phyloP scores from a whole-genome alignment of 2,797 vertebrate species.

The Gymnothorax reevesii region DNA sequence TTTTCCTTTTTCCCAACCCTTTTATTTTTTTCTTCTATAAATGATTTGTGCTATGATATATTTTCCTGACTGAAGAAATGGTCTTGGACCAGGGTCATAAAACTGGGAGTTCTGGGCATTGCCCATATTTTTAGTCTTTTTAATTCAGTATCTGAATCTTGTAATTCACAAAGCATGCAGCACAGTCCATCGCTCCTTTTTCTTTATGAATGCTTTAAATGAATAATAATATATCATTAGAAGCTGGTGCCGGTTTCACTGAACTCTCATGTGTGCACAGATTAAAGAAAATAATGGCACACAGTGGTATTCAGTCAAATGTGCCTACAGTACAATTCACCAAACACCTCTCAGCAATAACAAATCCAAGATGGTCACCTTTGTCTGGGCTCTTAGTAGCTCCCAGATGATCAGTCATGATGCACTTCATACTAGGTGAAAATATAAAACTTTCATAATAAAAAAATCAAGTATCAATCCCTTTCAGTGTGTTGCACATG shows the following conservation, averaged over 20 bases:
- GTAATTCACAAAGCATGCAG: background rate
- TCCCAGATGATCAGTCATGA: background rate
- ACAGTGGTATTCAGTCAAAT: background rate
- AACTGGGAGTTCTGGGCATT: background rate
- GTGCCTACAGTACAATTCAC: background rate
- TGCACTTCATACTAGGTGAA: background rate
- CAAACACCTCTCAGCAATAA: background rate
- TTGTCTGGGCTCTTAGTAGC: background rate
- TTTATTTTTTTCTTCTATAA: background rate
- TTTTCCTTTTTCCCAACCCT: no score
- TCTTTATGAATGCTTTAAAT: background rate
- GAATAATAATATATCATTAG: background rate
- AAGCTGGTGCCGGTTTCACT: background rate
- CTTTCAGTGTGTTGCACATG: background rate
- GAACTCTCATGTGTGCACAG: background rate
- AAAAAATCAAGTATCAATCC: background rate
- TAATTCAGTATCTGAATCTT: background rate
- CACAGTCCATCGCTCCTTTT: background rate
- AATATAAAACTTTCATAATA: background rate
- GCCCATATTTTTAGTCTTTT: background rate
- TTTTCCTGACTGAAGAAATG: constrained; percentile 6
- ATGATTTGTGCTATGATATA: background rate
- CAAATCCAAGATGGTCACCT: background rate
- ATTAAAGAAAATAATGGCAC: background rate
- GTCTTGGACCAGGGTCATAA: background rate